phyloP scores from a whole-genome alignment of 2,797 vertebrate species.

The Adelosebastes latens region DNA sequence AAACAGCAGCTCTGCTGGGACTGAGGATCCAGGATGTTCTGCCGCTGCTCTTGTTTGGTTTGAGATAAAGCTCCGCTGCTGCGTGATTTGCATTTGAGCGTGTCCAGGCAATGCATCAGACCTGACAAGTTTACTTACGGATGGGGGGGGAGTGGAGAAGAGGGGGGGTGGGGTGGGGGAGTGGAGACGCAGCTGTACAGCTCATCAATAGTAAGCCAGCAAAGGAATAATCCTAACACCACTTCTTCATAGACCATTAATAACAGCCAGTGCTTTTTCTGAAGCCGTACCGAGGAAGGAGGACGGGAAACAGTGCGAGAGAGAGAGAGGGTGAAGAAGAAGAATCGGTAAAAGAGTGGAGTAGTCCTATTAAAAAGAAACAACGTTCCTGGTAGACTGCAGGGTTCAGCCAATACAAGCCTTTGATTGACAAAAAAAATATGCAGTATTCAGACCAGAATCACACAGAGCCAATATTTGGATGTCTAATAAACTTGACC shows the following conservation, averaged over 20 bases:
- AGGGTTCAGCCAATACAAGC: background rate
- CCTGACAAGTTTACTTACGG: slow-evolving; percentile 71
- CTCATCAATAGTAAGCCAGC: slow-evolving; percentile 70
- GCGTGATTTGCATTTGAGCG: slow-evolving; percentile 69
- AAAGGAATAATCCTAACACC: slow-evolving; percentile 30
- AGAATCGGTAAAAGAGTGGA: background rate
- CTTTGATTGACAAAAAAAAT: slow-evolving; percentile 12
- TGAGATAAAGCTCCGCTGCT: slow-evolving; percentile 60
- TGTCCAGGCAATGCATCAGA: slow-evolving; percentile 68
- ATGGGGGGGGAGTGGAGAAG: background rate
- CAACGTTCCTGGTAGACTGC: background rate
- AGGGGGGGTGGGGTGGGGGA: background rate
- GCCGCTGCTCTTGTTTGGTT: slow-evolving; percentile 63
- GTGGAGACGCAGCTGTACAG: slow-evolving; percentile 8
- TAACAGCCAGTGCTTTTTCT: slow-evolving; percentile 41
- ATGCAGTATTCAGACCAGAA: background rate
- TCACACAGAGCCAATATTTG: background rate
- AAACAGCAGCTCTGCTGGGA: slow-evolving; percentile 52
- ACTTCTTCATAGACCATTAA: slow-evolving; percentile 61
- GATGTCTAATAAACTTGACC: background rate
- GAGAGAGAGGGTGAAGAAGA: background rate
- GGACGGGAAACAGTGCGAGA: background rate
- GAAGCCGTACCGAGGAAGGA: background rate
- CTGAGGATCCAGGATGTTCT: slow-evolving; percentile 50
- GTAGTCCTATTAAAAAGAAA: slow-evolving; percentile 5